Base-by-base conservation (phyloP, 2,797 vertebrate species). In the Sebastes iracundus region DNA sequence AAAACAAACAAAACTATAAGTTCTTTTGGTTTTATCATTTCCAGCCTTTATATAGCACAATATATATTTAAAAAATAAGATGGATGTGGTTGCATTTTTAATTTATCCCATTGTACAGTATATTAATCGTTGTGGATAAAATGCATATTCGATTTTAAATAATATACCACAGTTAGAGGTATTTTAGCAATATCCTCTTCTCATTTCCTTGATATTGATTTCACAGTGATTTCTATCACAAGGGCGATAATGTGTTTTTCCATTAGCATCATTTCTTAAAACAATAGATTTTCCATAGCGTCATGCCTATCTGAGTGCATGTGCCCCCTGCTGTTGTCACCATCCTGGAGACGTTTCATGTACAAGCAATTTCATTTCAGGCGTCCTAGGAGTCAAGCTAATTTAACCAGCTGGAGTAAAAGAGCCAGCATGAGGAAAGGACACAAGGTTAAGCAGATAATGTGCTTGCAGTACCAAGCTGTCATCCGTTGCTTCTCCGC, bases 381-480 rank as follows among this genome's bases (percentile, higher is more conserved):
- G 70, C 91, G 18, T 93, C 81, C 77, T 52, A 82, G 86, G 87
- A 83, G 86, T 89, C 74, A 32, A 84, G 83, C 90, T 95, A 92
- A 95, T 95, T 94, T 89, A 94, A 93, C 86, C 94, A 91, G 93
- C 91, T 81, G 93, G 89, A 92, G 85, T 85, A 75, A 78, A 83
- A 84, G 79, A 86, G 85, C 64, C 82, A 87, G 90, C 88, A 75
- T 83, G 79, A 83, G 80, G 85, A 93, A 90, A 94, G 93, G 93
- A 96, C 94, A 91, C 52, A 75, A 94, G 94, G 94, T 95, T 95
- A 95, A 95, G 84, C 84, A 89, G 82, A 89, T 93, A 92, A 93
- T 94, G 91, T 84, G 87, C 66, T 80, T 42, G 84, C 90, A 90
- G 88, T 89, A 88, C 90, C 79, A 63, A 87, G 80, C 87, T 90